Conservation (phyloP, 2,113 vertebrate species). For the Bujurquina vittata region DNA sequence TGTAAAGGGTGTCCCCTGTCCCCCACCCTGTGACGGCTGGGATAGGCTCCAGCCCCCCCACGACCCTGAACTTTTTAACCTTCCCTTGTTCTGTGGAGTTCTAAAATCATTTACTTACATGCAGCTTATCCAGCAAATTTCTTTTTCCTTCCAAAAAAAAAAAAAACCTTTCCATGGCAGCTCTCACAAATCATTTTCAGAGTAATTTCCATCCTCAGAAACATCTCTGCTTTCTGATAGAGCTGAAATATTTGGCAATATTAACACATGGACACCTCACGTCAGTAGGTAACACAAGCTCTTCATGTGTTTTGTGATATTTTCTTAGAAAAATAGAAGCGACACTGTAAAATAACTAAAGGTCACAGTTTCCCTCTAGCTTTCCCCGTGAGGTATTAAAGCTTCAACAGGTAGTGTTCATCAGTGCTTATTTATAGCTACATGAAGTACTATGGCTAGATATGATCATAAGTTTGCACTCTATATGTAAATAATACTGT, state of each 20-base stretch:
- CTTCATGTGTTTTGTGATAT: slow-evolving; percentile 1
- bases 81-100: background rate
- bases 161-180: slow-evolving; percentile 1
- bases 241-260: slow-evolving; percentile 6
- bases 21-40: too few relatives aligned
- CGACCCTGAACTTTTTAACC: background rate
- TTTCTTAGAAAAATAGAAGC: slow-evolving; percentile 59
- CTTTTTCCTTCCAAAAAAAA: background rate
- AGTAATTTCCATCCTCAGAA: background rate
- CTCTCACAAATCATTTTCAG: background rate
- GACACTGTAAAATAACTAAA: slow-evolving; percentile 24
- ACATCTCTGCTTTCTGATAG: background rate
- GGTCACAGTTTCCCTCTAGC: slow-evolving; percentile 23
- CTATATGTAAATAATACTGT: slow-evolving; percentile 50
- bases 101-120: slow-evolving; percentile 4
- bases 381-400: slow-evolving; percentile 51
- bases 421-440: slow-evolving; percentile 32
- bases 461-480: slow-evolving; percentile 21
- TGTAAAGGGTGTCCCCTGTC: too few relatives aligned
- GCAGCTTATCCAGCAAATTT: background rate
- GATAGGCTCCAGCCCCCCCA: too few relatives aligned
- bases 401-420: slow-evolving; percentile 35
- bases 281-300: background rate
- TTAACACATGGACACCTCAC: background rate
- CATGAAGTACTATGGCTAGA: slow-evolving; percentile 21